Base-by-base conservation (phyloP, 2,888 invertebrate genomes). In the Agrochola circellaris region DNA sequence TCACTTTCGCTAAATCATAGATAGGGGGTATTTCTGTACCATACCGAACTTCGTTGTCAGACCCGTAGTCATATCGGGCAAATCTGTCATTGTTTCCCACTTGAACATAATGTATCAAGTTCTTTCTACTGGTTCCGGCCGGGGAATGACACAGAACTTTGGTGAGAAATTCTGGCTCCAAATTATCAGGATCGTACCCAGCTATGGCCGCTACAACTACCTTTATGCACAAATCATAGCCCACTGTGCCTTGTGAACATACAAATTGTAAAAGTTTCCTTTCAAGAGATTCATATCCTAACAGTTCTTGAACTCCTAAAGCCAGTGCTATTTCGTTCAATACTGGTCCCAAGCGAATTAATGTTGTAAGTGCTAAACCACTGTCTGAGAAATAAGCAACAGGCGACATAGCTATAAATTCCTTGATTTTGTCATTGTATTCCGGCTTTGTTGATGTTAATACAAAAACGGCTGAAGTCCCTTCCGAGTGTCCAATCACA, bases 401-500 rank as follows among this genome's bases (percentile, higher is more conserved):
- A 2, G 85, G 84, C 2, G 85, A 73, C 26, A 85, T 34, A 17
- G 73, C 87, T 0, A 64, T 20, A 15, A 80, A 80, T 23, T 74
- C 4, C 20, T 74, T 76, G 5, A 85, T 73, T 60, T 86, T 83
- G 0, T 58, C 23, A 65, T 83, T 83, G 61, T 83, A 86, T 70
- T 75, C 76, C 17, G 78, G 69, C 42, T 20, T 78, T 23, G 73
- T 66, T 42, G 85, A 80, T 9, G 54, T 26, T 42, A 86, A 61
- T 8, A 85, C 48, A 20, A 83, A 78, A 17, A 48, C 42, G 2
- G 66, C n/a, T 1, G 84, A 26, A 34, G 64, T 76, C 0, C 85
- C 85, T 76, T 78, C 81, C 7, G 85, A 85, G 51, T 78, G 66
- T 11, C 67, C 85, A 58, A 78, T 60, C 23, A 86, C 48, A 45